phyloP scores from a whole-genome alignment of 2,113 vertebrate genomes.

The Picathartes gymnocephalus region DNA sequence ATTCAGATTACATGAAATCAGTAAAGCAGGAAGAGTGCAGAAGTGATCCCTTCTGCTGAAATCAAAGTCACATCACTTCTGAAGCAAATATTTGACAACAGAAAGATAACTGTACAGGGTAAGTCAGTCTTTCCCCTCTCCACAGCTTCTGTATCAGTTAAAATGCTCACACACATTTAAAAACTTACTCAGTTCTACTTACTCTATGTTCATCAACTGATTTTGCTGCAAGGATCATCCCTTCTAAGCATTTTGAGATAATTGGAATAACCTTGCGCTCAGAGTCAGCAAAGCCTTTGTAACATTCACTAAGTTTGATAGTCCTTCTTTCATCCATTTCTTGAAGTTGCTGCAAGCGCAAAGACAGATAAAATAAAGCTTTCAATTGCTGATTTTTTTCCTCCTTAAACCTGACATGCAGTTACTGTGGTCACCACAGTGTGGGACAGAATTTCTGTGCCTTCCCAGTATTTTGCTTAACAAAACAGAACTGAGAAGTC shows the following conservation, averaged over 20 bases:
- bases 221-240: constrained; percentile 95
- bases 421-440: background rate
- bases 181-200: constrained; percentile 44
- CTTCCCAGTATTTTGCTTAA: background rate
- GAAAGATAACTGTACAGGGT: background rate
- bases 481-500: background rate
- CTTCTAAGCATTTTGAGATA: constrained; percentile 95
- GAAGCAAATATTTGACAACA: background rate
- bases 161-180: background rate
- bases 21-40: background rate
- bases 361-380: background rate
- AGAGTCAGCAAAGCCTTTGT: constrained; percentile 92
- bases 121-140: background rate
- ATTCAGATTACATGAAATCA: background rate
- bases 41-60: background rate
- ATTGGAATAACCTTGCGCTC: constrained; percentile 95
- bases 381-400: background rate
- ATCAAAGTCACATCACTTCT: background rate
- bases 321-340: constrained; percentile 96
- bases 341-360: constrained; percentile 86
- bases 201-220: constrained; percentile 91
- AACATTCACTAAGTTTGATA: constrained; percentile 93
- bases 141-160: background rate
- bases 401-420: background rate
- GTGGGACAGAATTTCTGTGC: background rate